These are phyloP conservation scores for Myrmecophaga tridactyla DNA, from an alignment of 2,113 vertebrate genomes.

Conservation along the genomic window DNA sequence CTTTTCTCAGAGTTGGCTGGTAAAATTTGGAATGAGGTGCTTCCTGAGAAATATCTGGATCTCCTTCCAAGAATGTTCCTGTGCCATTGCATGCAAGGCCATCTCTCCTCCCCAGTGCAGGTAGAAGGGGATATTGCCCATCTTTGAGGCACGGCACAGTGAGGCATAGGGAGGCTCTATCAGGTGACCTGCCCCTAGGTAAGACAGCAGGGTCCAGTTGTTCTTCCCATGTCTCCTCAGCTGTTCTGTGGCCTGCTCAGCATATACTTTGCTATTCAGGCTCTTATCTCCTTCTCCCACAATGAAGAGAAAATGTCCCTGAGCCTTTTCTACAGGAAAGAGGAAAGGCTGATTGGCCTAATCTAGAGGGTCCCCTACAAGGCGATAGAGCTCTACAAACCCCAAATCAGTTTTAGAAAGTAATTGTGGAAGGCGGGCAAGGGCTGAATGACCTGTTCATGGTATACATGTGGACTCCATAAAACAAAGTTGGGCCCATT, in stretches of 20 bases:
- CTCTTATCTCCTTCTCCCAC: slow-evolving; percentile 72
- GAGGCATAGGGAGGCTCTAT: slow-evolving; percentile 83
- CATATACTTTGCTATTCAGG: slow-evolving; percentile 48
- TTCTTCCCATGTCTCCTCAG: slow-evolving; percentile 63
- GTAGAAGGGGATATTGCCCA: not conserved
- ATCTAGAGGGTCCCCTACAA: not conserved
- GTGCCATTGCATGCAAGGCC: slow-evolving; percentile 78
- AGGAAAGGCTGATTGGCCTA: not conserved
- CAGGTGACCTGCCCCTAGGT: slow-evolving; percentile 82
- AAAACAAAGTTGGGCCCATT: slow-evolving; percentile 62
- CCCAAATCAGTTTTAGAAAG: not conserved
- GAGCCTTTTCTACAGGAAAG: slow-evolving; percentile 68
- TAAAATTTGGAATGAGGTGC: slow-evolving; percentile 48
- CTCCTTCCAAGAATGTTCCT: slow-evolving; percentile 81
- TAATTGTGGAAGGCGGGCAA: not conserved
- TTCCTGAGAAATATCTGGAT: slow-evolving; percentile 82
- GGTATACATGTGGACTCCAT: not conserved
- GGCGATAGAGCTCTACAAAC: not conserved
- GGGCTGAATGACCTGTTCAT: not conserved
- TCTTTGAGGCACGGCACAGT: slow-evolving; percentile 69
- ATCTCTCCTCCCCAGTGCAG: slow-evolving; percentile 78
- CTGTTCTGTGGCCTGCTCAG: slow-evolving; percentile 39
- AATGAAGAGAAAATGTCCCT: slow-evolving; percentile 74
- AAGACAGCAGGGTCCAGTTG: slow-evolving; percentile 70
- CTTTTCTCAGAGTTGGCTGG: slow-evolving; percentile 58